phyloP scores from a whole-genome alignment of 2,888 invertebrate genomes.

The Malachius bipustulatus region DNA sequence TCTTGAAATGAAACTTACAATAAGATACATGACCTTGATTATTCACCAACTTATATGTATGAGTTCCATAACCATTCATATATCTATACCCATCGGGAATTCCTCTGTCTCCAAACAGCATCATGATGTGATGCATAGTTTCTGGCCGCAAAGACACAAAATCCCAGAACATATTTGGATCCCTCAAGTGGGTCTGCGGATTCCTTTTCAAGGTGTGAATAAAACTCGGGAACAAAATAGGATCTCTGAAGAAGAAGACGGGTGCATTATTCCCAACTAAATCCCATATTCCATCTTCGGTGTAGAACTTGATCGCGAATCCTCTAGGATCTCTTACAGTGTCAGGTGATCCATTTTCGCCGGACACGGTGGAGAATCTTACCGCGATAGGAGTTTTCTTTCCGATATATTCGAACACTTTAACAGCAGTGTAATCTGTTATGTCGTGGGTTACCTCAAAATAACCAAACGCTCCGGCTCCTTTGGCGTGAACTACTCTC shows the following conservation, averaged over 20 bases:
- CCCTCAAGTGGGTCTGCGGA: constrained; percentile 77
- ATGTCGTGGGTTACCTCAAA: constrained; percentile 74
- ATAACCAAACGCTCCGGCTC: constrained; percentile 72
- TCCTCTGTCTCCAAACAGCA: constrained; percentile 81
- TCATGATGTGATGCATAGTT: constrained; percentile 66
- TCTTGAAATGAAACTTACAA: constrained; percentile 85
- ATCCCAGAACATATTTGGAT: constrained; percentile 91
- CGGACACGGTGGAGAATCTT: constrained; percentile 71
- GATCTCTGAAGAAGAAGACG: constrained; percentile 81
- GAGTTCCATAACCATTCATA: constrained; percentile 89
- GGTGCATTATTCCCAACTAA: constrained; percentile 88
- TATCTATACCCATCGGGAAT: constrained; percentile 80
- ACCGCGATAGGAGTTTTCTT: constrained; percentile 66
- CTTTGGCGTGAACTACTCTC: constrained; percentile 88
- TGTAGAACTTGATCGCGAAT: constrained; percentile 84
- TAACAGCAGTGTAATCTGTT: constrained; percentile 61
- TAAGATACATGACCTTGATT: constrained; percentile 51
- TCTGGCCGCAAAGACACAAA: constrained; percentile 78
- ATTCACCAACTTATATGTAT: constrained; percentile 80
- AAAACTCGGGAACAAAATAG: constrained; percentile 79
- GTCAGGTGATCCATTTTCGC: constrained; percentile 80
- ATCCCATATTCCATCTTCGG: constrained; percentile 85
- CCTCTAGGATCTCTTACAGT: constrained; percentile 81
- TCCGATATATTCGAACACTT: constrained; percentile 61
- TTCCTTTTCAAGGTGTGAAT: constrained; percentile 93